phyloP scores from a whole-genome alignment of 2,888 invertebrate species.

The Carterocephalus palaemon region DNA sequence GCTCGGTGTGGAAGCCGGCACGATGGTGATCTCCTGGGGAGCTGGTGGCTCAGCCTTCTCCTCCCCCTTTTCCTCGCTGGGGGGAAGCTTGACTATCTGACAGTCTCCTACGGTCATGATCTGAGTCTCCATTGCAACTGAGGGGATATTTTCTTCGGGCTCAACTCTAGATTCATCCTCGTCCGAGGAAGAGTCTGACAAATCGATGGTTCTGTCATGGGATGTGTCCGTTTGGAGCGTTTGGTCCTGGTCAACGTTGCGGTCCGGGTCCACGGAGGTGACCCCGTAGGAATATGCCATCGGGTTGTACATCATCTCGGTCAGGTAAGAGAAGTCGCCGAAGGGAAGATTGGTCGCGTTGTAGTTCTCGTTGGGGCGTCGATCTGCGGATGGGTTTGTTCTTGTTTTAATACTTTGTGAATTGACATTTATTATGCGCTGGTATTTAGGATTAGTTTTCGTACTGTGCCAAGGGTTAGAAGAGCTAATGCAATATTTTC shows the following conservation, averaged over 20 bases:
- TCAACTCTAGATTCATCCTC: slow-evolving; percentile 61
- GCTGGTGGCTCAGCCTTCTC: slow-evolving; percentile 46
- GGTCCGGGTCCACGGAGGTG: slow-evolving; percentile 57
- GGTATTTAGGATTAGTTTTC: too few species aligned
- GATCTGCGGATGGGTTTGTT: slow-evolving; percentile 46
- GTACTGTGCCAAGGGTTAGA: too few species aligned
- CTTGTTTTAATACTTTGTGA: too few species aligned
- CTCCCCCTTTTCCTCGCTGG: slow-evolving; percentile 53
- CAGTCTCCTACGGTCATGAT: slow-evolving; percentile 76
- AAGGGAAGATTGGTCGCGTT: slow-evolving; percentile 76
- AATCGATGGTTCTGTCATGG: slow-evolving; percentile 66
- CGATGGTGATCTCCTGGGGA: slow-evolving; percentile 38
- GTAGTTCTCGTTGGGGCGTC: slow-evolving; percentile 75
- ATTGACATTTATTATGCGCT: too few species aligned
- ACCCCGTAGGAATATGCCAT: slow-evolving; percentile 61
- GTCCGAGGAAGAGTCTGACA: slow-evolving; percentile 63
- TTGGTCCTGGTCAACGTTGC: slow-evolving; percentile 55
- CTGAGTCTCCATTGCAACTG: slow-evolving; percentile 61
- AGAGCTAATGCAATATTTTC: too few species aligned
- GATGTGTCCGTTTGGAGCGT: slow-evolving; percentile 43
- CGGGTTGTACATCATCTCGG: slow-evolving; percentile 74
- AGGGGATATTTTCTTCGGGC: slow-evolving; percentile 56
- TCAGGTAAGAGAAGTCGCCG: slow-evolving; percentile 76
- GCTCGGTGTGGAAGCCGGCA: slow-evolving; percentile 52
- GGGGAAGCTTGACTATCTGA: slow-evolving; percentile 70